Base-by-base conservation (phyloP, 2,797 vertebrate genomes). In the Pteropus rufus region DNA sequence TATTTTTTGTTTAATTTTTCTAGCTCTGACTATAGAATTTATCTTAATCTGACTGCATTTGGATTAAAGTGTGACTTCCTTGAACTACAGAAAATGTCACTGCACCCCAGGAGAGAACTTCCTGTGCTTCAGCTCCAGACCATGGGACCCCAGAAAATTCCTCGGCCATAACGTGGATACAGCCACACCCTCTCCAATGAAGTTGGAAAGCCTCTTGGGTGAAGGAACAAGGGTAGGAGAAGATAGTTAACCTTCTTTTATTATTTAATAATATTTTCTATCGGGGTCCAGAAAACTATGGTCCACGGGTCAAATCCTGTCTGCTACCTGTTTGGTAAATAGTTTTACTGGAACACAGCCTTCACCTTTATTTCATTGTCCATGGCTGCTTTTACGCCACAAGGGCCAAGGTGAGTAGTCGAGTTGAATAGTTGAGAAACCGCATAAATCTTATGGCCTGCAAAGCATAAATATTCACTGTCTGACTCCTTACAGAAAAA, bases 141-240 rank as follows among this genome's bases (percentile, higher is more conserved):
- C 7, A 8, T 4, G 19, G 65, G 6, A 36, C 23, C 23, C 12
- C 5, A 29, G 46, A 80, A 72, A 64, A 73, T 49, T 49, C 23
- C 10, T 58, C 41, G 44, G 7, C 15, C 10, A 7, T 65, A 31
- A 2, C 15, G 10, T 39, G 24, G 0, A 24, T 24, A 52, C 14
- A 80, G 60, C 69, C 49, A 69, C 10, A 44, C 5, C 3, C 11
- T 73, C 10, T 44, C 49, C 29, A 67, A 7, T 39, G 49, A 85
- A 64, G 49, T 77, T 49, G 41, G 34, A 49, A 73, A 70, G 69
- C 29, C 10, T 69, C 31, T 29, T 21, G 39, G 26, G 2, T 93
- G n/a, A 56, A 21, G 5, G 15, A 3, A 1, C 3, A 4, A 15
- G 2, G 1, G 5, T 34, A 4, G n/a, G 64, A 7, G 10, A 7